These are phyloP conservation scores for Parauchenoglanis ngamensis DNA, from an alignment of 2,797 vertebrate genomes.

Conservation along the genomic window DNA sequence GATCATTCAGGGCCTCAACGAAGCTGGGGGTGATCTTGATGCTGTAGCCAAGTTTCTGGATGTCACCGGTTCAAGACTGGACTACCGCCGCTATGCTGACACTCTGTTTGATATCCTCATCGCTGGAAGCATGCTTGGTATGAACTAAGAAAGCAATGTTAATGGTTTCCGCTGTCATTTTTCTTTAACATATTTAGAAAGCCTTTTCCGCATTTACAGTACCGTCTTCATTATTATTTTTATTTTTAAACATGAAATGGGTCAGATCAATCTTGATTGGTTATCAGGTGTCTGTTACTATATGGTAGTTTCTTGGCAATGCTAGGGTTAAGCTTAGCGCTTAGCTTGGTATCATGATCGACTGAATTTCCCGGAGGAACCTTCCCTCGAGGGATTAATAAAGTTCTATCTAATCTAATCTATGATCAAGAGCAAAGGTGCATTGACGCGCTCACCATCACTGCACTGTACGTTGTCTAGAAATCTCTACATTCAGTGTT, in stretches of 20 bases:
- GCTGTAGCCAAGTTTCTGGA: conserved; percentile 91
- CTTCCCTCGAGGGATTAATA: too few species aligned
- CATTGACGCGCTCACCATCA: neutral
- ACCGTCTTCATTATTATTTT: neutral
- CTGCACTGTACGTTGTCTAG: conserved; percentile 19
- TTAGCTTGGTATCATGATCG: neutral
- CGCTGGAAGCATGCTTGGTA: conserved; percentile 93
- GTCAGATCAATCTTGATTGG: neutral
- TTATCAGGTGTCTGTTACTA: neutral
- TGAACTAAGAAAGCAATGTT: conserved; percentile 42
- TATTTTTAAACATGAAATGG: neutral
- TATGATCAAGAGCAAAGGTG: neutral
- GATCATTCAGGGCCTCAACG: conserved; percentile 88
- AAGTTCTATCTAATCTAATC: too few species aligned
- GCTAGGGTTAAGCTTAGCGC: neutral
- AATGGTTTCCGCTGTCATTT: neutral
- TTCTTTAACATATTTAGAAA: neutral
- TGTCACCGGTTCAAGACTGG: conserved; percentile 83
- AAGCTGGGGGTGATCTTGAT: conserved; percentile 86
- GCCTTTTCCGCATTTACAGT: neutral
- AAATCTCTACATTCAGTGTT: conserved; percentile 18
- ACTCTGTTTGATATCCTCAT: conserved; percentile 93
- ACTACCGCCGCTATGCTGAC: conserved; percentile 94
- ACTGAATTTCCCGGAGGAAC: too few species aligned
- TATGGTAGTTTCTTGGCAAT: neutral